Base-by-base conservation (phyloP, 2,113 vertebrate species). In the Grallaria varia region DNA sequence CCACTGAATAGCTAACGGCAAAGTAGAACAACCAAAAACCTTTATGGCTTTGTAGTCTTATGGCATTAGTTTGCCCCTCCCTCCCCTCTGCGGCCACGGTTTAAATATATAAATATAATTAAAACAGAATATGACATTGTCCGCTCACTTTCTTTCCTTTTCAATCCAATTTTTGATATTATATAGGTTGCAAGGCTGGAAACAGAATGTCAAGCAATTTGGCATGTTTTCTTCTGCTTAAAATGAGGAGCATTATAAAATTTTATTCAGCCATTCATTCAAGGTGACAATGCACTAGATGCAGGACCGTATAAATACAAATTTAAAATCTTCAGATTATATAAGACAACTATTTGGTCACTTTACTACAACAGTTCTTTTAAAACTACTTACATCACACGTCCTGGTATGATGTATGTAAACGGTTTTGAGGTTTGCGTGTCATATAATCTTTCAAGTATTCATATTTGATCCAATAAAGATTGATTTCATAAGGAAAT, bases 231-330 rank as follows among this genome's bases (percentile, higher is more conserved):
- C 47, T 62, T 83, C 44, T 81, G 52, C 31, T 89, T 59, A 95
- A 96, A 93, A 88, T 47, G 39, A 92, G 49, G 64, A 95, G 1
- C n/a, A 78, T 67, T 67, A 49, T 71, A 91, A 92, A 94, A 88
- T 95, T 94, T 89, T 96, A 88, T 95, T 96, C 89, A 92, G 31
- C 31, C 47, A 87, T 90, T 91, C 84, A 55, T 92, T 66, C 59
- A 96, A 95, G 17, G 58, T 89, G 59, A 81, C n/a, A 90, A 86
- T 71, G 30, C 5, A 67, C 19, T 88, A 52, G 33, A 72, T 37
- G 56, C 24, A 89, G 47, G 23, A 90, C 33, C 87, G 84, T 31
- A 74, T 30, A 11, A 60, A 39, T 84, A 45, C 69, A n/a, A 63
- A 45, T 80, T 89, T 73, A 49, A 94, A 96, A 89, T 31, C 8